Conservation (phyloP, 2,888 invertebrate species). For the Epinotia ramella region DNA sequence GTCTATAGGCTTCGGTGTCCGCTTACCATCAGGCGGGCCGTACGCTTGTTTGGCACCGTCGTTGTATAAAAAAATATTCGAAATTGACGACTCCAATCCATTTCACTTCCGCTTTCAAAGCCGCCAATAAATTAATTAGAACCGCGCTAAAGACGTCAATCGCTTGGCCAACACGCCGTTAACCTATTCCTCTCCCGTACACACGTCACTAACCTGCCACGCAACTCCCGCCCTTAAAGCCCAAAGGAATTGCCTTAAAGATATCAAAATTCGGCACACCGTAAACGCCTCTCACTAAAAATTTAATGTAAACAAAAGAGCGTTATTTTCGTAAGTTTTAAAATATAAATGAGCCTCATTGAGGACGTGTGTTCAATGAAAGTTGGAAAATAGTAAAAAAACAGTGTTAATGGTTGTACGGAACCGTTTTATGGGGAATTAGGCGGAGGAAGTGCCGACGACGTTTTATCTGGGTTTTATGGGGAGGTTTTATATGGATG, state of each 20-base stretch:
- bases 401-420: slow-evolving; percentile 78
- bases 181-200: slow-evolving; percentile 63
- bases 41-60: no score
- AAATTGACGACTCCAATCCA: slow-evolving; percentile 59
- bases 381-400: slow-evolving; percentile 70
- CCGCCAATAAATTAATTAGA: slow-evolving; percentile 82
- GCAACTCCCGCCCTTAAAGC: slow-evolving; percentile 64
- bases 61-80: background rate
- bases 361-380: slow-evolving; percentile 82
- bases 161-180: slow-evolving; percentile 65
- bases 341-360: slow-evolving; percentile 78
- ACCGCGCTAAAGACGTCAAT: slow-evolving; percentile 79
- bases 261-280: slow-evolving; percentile 78
- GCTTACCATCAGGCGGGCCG: no score
- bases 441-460: slow-evolving; percentile 76
- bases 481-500: slow-evolving; percentile 83
- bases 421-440: slow-evolving; percentile 76
- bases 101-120: slow-evolving; percentile 74
- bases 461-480: slow-evolving; percentile 81
- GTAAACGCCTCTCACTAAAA: slow-evolving; percentile 75
- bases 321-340: slow-evolving; percentile 77
- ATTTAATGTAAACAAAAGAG: slow-evolving; percentile 74
- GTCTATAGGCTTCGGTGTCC: no score
- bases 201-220: slow-evolving; percentile 54
- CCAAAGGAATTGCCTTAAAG: slow-evolving; percentile 62